Evolutionary conservation across 2,888 invertebrate species (phyloP).

Genomic region (Dendrolimus pini): DNA sequence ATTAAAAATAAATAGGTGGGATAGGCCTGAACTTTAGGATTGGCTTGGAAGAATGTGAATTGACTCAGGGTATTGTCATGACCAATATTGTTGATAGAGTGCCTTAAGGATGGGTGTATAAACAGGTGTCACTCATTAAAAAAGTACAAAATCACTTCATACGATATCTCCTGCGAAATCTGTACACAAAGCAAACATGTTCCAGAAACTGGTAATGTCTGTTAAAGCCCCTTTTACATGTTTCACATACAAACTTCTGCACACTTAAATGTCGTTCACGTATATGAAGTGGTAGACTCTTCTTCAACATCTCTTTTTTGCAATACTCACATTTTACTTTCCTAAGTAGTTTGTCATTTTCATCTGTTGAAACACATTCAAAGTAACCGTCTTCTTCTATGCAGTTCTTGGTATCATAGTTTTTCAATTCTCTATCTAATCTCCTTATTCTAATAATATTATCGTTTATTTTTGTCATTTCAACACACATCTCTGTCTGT

Average conservation of each 20-base stretch:
- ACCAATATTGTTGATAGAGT: too few species aligned
- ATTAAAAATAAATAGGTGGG: too few species aligned
- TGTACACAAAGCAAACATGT: conserved; percentile 27
- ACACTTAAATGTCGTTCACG: conserved; percentile 46
- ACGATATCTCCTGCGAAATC: too few species aligned
- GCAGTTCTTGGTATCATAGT: conserved; percentile 7
- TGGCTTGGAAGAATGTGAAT: too few species aligned
- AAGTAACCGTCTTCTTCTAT: conserved; percentile 20
- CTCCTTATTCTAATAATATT: conserved; percentile 40
- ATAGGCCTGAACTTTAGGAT: too few species aligned
- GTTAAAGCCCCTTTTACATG: conserved; percentile 31
- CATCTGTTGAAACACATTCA: conserved; percentile 29
- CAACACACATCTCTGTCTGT: conserved; percentile 35
- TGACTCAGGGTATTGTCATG: too few species aligned
- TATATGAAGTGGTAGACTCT: conserved; percentile 48
- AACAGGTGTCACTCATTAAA: too few species aligned
- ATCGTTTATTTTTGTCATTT: conserved; percentile 52
- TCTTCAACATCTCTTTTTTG: conserved; percentile 56
- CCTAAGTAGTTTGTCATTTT: conserved; percentile 34
- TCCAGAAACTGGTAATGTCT: conserved; percentile 44
- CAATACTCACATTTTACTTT: conserved; percentile 56
- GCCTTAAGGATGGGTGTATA: too few species aligned
- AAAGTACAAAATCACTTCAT: too few species aligned
- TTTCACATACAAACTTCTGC: conserved; percentile 36
- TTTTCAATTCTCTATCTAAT: conserved; percentile 11